Evolutionary conservation across 2,888 invertebrate genomes (phyloP), one percentile per base, ranked within the genome.

Genomic region (Microplitis deprimator): DNA sequence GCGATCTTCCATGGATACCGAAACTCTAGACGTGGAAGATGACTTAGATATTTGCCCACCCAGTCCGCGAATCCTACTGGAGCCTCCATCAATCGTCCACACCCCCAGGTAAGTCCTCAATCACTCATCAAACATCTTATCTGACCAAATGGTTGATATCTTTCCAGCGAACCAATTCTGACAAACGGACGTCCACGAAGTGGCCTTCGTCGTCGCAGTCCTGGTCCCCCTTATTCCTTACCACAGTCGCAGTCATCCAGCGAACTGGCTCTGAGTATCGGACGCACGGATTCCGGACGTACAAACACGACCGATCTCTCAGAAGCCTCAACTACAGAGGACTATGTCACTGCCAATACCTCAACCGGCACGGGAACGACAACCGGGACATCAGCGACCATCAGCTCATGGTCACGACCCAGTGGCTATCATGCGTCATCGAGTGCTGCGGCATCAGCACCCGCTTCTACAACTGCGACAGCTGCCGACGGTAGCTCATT

Each of bases 241-340:
- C 87, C 88, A 2, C 87, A 89, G 68, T 89, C 89, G 6, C 89
- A 89, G 79, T 90, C 89, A 29, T 89, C 89, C 64, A 89, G 89
- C 81, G 89, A 90, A 74, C 87, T 89, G 29, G 92, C 91, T 80
- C 83, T 92, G 68, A 89, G 91, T 78, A 91, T 94, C 79, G 93
- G 93, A 40, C 92, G 95, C 83, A 93, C 94, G 5, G 95, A 95
- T 89, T 94, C 94, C 8, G 93, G 94, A 50, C 93, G 93, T 89
- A 92, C 93, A 20, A 94, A 94, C 81, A 95, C 94, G 65, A 93
- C 93, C 59, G 96, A 96, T 87, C 92, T 96, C 73, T 96, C 96
- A n/a, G 96, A 96, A 91, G 96, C 96, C 85, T 96, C 96, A 79
- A 95, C 92, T n/a, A 94, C 94, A 68, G 96, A 96, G 89, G 96